Evolutionary conservation across 92 coral and sea anemone species (phyloP).

Genomic region (Chrysogorgia sp.): DNA sequence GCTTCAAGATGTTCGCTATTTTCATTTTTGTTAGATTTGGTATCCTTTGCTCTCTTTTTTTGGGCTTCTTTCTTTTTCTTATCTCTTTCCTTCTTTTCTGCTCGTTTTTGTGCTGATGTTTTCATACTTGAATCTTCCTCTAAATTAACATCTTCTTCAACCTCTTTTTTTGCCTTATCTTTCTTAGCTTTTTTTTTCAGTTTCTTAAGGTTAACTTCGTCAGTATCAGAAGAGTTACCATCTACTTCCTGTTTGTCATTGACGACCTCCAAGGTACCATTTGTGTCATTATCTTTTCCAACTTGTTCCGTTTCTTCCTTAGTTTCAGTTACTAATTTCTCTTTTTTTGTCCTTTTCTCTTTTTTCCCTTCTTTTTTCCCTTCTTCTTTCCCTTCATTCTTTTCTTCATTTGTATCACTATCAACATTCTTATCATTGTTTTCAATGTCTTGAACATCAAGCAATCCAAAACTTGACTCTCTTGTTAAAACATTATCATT

Average conservation of each 20-base stretch:
- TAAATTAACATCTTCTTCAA: slow-evolving; percentile 44
- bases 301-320: slow-evolving; percentile 41
- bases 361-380: slow-evolving; percentile 73
- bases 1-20: slow-evolving; percentile 35
- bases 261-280: not conserved
- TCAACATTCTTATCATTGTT: slow-evolving; percentile 51
- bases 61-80: slow-evolving; percentile 91
- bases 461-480: slow-evolving; percentile 46
- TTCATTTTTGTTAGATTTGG: slow-evolving; percentile 57
- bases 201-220: slow-evolving; percentile 22
- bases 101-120: slow-evolving; percentile 98
- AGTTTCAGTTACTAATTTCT: slow-evolving; percentile 11
- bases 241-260: not conserved
- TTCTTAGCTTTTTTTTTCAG: slow-evolving; percentile 19
- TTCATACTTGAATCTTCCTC: slow-evolving; percentile 65
- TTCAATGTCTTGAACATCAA: slow-evolving; percentile 39
- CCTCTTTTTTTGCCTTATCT: slow-evolving; percentile 30
- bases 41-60: slow-evolving; percentile 76
- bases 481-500: slow-evolving; percentile 53
- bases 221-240: slow-evolving; percentile 30
- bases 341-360: slow-evolving; percentile 56
- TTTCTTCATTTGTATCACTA: slow-evolving; percentile 33
- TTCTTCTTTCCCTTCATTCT: slow-evolving; percentile 74
- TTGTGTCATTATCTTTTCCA: slow-evolving; percentile 24
- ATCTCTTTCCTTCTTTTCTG: slow-evolving; percentile 97